phyloP scores from a whole-genome alignment of 2,113 vertebrate species.

The Sinocyclocheilus anophthalmus region DNA sequence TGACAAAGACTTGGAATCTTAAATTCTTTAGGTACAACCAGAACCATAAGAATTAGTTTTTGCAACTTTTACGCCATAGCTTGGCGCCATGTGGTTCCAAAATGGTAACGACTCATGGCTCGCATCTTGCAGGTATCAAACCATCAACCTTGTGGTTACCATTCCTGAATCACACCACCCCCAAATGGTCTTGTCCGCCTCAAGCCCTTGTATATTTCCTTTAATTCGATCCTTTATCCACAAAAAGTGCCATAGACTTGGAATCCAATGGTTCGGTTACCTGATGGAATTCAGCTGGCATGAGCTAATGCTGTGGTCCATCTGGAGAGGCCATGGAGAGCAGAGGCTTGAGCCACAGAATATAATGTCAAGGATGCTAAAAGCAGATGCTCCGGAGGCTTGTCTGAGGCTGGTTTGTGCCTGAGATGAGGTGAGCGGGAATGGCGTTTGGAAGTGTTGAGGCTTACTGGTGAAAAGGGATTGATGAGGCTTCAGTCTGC shows the following conservation, averaged over 20 bases:
- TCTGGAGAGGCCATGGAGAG: constrained; percentile 6
- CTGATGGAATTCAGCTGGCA: background rate
- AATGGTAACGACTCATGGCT: background rate
- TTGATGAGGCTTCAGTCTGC: constrained; percentile 74
- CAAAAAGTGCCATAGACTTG: background rate
- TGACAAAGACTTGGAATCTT: background rate
- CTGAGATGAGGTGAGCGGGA: background rate
- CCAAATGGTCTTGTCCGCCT: background rate
- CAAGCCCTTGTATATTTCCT: background rate
- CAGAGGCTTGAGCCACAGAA: constrained; percentile 19
- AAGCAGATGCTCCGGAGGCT: constrained; percentile 28
- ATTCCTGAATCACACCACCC: background rate
- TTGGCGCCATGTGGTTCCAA: background rate
- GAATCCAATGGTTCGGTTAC: background rate
- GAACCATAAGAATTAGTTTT: background rate
- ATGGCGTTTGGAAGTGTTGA: constrained; percentile 59
- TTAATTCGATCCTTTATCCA: background rate
- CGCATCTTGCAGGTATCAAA: background rate
- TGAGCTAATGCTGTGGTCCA: constrained; percentile 19
- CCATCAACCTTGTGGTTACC: constrained; percentile 4
- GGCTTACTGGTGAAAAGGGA: constrained; percentile 73
- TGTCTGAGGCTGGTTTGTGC: constrained; percentile 12
- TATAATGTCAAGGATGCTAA: constrained; percentile 15
- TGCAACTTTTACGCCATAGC: background rate
- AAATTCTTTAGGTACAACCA: background rate